phyloP scores from a whole-genome alignment of 2,888 invertebrate genomes.

The Odontomyia ornata region DNA sequence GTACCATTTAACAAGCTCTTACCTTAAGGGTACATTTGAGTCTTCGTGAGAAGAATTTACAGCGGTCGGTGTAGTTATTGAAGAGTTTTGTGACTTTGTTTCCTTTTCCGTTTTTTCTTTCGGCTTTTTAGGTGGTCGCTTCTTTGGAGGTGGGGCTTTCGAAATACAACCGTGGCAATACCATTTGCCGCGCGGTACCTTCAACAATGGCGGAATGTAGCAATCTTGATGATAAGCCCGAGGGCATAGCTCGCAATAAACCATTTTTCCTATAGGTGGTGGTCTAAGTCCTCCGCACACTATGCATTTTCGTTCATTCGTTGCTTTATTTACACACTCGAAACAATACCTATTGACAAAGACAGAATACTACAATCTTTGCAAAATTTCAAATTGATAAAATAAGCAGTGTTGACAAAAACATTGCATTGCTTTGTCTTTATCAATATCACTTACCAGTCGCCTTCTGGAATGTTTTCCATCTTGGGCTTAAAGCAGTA shows the following conservation, averaged over 20 bases:
- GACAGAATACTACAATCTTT: background rate
- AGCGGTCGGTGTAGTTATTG: constrained; percentile 51
- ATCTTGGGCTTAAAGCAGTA: constrained; percentile 98
- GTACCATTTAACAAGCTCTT: constrained; percentile 10
- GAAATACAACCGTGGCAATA: constrained; percentile 88
- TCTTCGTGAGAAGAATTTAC: constrained; percentile 63
- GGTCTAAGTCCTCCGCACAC: constrained; percentile 84
- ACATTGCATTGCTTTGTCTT: background rate
- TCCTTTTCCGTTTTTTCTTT: constrained; percentile 38
- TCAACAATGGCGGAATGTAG: constrained; percentile 84
- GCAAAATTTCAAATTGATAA: too few relatives aligned
- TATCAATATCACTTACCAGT: constrained; percentile 78
- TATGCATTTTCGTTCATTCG: constrained; percentile 91
- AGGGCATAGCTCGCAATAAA: constrained; percentile 90
- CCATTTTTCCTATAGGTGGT: constrained; percentile 70
- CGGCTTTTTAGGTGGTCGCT: constrained; percentile 69
- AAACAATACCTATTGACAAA: constrained; percentile 81
- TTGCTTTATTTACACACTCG: constrained; percentile 93
- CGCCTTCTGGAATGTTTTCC: constrained; percentile 96
- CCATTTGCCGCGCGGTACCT: constrained; percentile 87
- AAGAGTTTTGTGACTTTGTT: constrained; percentile 54
- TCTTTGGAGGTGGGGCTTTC: constrained; percentile 81
- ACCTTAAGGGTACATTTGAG: constrained; percentile 62
- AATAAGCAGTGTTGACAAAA: too few relatives aligned
- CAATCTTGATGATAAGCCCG: constrained; percentile 94